A percentile compares a stretch with the other conserved stretches of the same genome.
These are phyloP conservation scores for Neelides sp. DNA, from an alignment of 1,140 invertebrate genomes.

Conservation along the genomic window DNA sequence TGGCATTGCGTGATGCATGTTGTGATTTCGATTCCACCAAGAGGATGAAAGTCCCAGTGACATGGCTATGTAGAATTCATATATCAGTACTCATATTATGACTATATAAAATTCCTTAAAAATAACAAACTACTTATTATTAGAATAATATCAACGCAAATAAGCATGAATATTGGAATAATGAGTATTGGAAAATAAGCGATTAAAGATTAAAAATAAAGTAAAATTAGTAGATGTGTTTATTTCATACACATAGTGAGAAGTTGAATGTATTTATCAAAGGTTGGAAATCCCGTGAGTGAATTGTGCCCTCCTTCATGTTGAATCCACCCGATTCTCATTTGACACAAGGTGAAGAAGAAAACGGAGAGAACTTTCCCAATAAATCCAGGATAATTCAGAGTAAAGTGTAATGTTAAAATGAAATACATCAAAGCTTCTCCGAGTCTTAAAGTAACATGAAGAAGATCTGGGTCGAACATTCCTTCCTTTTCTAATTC, in stretches of 20 bases:
- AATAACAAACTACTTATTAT: too few species aligned
- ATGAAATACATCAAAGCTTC: slow-evolving; percentile 14
- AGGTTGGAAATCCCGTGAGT: slow-evolving; percentile 25
- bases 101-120: slow-evolving; percentile 13
- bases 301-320: slow-evolving; percentile 31
- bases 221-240: too few species aligned
- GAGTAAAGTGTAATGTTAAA: slow-evolving; percentile 19
- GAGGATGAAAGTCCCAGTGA: too few species aligned
- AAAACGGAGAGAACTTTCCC: slow-evolving; percentile 19
- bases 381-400: not conserved
- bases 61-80: too few species aligned
- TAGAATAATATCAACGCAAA: not conserved
- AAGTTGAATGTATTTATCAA: slow-evolving; percentile 24
- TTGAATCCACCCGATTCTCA: slow-evolving; percentile 24
- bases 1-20: slow-evolving; percentile 31
- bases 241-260: slow-evolving; percentile 21
- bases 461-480: slow-evolving; percentile 18
- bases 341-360: slow-evolving; percentile 24
- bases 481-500: slow-evolving; percentile 24
- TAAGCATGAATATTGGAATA: not conserved
- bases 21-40: too few species aligned
- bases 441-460: slow-evolving; percentile 20
- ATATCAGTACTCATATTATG: slow-evolving; percentile 30
- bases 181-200: not conserved
- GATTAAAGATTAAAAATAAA: too few species aligned